Evolutionary conservation across 2,113 vertebrate genomes (phyloP).

Genomic region (Sialia sialis): DNA sequence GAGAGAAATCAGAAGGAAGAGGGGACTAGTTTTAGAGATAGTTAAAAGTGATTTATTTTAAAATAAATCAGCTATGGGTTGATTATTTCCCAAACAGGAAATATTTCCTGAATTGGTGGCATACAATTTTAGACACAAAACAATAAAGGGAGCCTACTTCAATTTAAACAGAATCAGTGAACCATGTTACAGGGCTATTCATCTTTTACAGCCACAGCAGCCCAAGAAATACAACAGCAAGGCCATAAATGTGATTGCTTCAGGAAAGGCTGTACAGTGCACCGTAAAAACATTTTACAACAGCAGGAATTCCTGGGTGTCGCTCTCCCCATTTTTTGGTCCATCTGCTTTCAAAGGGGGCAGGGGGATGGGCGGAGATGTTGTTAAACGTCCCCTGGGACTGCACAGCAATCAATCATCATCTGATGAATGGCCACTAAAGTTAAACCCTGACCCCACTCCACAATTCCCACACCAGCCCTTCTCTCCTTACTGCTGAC

Average conservation of each 20-base stretch:
- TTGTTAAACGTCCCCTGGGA: conserved; percentile 65
- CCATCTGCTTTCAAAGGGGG: conserved; percentile 68
- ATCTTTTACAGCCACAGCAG: conserved; percentile 68
- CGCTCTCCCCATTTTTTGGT: conserved; percentile 60
- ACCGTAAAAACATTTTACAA: conserved; percentile 70
- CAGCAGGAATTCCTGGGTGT: conserved; percentile 74
- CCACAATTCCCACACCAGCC: conserved; percentile 64
- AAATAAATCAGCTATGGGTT: conserved; percentile 60
- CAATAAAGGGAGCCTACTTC: conserved; percentile 43
- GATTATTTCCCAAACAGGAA: conserved; percentile 69
- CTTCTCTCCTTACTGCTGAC: conserved; percentile 50
- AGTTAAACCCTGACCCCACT: conserved; percentile 79
- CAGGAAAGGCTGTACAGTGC: conserved; percentile 68
- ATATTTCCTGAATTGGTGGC: conserved; percentile 63
- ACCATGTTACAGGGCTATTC: conserved; percentile 65
- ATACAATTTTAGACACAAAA: conserved; percentile 57
- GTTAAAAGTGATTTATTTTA: conserved; percentile 56
- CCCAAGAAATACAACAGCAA: conserved; percentile 61
- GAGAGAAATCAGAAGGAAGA: background rate
- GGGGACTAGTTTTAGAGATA: background rate
- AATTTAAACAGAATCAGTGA: conserved; percentile 64
- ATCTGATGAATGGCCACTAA: conserved; percentile 80
- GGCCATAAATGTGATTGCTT: conserved; percentile 68
- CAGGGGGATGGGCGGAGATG: conserved; percentile 64
- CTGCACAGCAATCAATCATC: conserved; percentile 81